These are phyloP conservation scores for Drosophila funebris DNA, from an alignment of 1,140 invertebrate species.

Conservation along the genomic window DNA sequence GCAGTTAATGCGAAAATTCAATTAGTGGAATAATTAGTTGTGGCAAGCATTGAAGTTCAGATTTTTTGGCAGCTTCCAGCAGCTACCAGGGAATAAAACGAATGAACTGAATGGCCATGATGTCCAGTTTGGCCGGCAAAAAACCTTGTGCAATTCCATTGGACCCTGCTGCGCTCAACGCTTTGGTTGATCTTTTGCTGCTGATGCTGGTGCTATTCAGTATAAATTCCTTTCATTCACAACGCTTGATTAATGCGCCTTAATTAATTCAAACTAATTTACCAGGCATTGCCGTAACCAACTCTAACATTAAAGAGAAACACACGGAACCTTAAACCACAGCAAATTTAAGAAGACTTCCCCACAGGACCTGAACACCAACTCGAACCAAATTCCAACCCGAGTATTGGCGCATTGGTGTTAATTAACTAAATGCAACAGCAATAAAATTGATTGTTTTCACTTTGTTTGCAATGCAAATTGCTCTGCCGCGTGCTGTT, in stretches of 20 bases:
- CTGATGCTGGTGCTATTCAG: slow-evolving; percentile 20
- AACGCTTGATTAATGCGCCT: slow-evolving; percentile 73
- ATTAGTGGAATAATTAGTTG: slow-evolving; percentile 82
- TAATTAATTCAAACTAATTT: slow-evolving; percentile 80
- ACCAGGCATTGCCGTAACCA: slow-evolving; percentile 20
- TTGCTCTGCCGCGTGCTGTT: slow-evolving; percentile 53
- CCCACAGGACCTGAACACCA: background rate
- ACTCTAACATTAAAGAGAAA: background rate
- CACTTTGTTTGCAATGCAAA: slow-evolving; percentile 82
- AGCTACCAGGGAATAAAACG: slow-evolving; percentile 43
- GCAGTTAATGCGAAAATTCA: slow-evolving; percentile 80
- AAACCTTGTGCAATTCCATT: slow-evolving; percentile 32
- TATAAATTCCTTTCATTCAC: slow-evolving; percentile 48
- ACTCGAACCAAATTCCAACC: slow-evolving; percentile 18
- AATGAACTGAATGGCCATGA: slow-evolving; percentile 54
- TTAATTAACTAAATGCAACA: slow-evolving; percentile 82
- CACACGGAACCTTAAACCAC: slow-evolving; percentile 24
- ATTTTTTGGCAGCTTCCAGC: slow-evolving; percentile 61
- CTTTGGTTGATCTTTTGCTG: slow-evolving; percentile 67
- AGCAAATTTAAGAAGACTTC: slow-evolving; percentile 40
- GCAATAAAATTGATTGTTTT: slow-evolving; percentile 83
- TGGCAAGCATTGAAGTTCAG: slow-evolving; percentile 80
- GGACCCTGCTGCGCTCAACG: slow-evolving; percentile 8
- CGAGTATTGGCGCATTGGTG: slow-evolving; percentile 62
- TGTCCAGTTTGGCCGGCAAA: slow-evolving; percentile 28